Evolutionary conservation across 2,113 vertebrate genomes (phyloP).

Genomic region (Sula dactylatra): DNA sequence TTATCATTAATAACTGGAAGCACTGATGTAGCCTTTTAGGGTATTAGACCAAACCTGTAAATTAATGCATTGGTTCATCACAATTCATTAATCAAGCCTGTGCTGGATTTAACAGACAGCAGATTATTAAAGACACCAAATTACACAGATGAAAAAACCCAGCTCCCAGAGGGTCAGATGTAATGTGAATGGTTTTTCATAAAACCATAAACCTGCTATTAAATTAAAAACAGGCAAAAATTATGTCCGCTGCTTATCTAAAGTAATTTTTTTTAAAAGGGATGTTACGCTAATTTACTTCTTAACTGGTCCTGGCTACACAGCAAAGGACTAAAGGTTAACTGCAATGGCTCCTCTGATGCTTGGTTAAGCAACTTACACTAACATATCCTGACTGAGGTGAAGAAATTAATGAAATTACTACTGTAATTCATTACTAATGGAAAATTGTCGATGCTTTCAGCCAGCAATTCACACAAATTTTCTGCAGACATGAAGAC

Average conservation of each 20-base stretch:
- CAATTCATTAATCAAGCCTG: slow-evolving; percentile 82
- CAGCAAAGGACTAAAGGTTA: slow-evolving; percentile 73
- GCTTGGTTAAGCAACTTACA: slow-evolving; percentile 76
- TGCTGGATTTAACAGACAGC: slow-evolving; percentile 78
- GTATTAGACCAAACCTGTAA: slow-evolving; percentile 77
- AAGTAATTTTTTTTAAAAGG: slow-evolving; percentile 55
- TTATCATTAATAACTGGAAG: slow-evolving; percentile 71
- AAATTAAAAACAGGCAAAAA: slow-evolving; percentile 80
- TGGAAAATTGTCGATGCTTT: slow-evolving; percentile 68
- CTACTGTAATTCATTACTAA: slow-evolving; percentile 78
- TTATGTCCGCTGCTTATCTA: slow-evolving; percentile 75
- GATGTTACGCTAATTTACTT: slow-evolving; percentile 73
- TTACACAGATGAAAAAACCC: slow-evolving; percentile 69
- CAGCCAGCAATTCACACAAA: slow-evolving; percentile 57
- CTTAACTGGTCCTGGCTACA: slow-evolving; percentile 67
- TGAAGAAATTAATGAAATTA: slow-evolving; percentile 81
- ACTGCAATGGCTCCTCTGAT: slow-evolving; percentile 72
- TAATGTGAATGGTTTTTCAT: slow-evolving; percentile 79
- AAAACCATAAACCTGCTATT: slow-evolving; percentile 81
- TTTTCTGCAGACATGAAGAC: slow-evolving; percentile 46
- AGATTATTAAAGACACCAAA: slow-evolving; percentile 81
- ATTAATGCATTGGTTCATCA: slow-evolving; percentile 78
- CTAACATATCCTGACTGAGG: slow-evolving; percentile 72
- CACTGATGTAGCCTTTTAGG: slow-evolving; percentile 72
- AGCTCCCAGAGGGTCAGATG: slow-evolving; percentile 76